These are phyloP conservation scores for Falco concolor DNA, from an alignment of 2,797 vertebrate genomes.

Conservation along the genomic window DNA sequence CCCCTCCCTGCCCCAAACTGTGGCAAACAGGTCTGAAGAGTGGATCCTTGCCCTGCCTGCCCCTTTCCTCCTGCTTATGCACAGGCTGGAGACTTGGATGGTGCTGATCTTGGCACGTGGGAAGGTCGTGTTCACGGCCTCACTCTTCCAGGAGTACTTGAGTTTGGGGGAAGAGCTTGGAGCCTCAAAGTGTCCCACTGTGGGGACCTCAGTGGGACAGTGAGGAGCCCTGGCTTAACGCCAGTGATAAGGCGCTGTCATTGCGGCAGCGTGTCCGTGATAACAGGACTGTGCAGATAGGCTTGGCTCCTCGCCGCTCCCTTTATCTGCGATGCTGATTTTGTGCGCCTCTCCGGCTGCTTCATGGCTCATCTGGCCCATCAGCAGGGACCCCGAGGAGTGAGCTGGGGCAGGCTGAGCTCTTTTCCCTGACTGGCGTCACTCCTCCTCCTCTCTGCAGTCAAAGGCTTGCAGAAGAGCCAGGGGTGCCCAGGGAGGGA, in stretches of 20 bases:
- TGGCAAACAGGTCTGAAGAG: not conserved
- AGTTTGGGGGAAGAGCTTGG: not conserved
- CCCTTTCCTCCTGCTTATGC: not conserved
- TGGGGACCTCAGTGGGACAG: not conserved
- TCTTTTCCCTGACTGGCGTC: not conserved
- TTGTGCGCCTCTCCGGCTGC: not conserved
- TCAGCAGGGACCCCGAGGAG: not conserved
- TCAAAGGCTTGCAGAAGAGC: not conserved
- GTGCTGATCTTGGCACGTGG: accelerated
- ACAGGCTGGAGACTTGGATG: not conserved
- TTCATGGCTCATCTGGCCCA: not conserved
- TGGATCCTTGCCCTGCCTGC: not conserved
- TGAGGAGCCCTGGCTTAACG: not conserved
- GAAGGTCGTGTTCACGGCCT: not conserved
- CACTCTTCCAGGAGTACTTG: not conserved
- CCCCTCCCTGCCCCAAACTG: not conserved
- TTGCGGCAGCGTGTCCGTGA: accelerated
- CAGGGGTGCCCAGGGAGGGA: not conserved
- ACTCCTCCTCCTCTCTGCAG: not conserved
- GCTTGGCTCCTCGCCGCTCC: accelerated
- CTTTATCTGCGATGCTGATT: not conserved
- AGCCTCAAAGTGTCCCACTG: not conserved
- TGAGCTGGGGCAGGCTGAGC: not conserved
- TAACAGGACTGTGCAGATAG: accelerated
- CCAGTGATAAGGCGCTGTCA: not conserved